These are phyloP conservation scores for Nowickia ferox DNA, from an alignment of 2,888 invertebrate genomes.

Conservation along the genomic window DNA sequence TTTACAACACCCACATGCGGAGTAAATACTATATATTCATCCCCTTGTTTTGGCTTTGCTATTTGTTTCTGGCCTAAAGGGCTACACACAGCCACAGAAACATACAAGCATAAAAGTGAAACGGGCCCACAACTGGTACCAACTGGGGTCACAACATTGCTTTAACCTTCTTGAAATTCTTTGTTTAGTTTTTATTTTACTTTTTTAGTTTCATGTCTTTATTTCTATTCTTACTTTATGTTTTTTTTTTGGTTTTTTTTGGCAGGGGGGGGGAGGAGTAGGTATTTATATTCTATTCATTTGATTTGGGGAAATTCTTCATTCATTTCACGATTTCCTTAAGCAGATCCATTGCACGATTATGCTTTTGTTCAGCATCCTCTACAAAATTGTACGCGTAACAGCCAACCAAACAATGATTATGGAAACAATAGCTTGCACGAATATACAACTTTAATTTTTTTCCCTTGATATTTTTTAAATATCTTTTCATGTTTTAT, in stretches of 20 bases:
- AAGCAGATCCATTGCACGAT: not conserved
- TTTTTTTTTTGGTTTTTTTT: conserved; percentile 12
- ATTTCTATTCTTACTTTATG: conserved; percentile 13
- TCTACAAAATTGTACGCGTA: conserved; percentile 7
- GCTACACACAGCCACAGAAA: conserved; percentile 55
- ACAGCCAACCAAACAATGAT: conserved; percentile 40
- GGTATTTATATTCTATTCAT: conserved; percentile 5
- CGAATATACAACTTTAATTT: conserved; percentile 23
- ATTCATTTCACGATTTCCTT: conserved; percentile 51
- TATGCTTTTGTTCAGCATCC: conserved; percentile 23
- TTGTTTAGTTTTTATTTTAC: conserved; percentile 30
- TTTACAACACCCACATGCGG: conserved; percentile 53
- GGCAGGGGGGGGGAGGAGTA: not conserved
- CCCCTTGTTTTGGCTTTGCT: conserved; percentile 36
- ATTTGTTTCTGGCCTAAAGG: conserved; percentile 28
- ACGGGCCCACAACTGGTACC: conserved; percentile 65
- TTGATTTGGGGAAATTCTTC: conserved; percentile 46
- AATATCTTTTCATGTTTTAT: conserved; percentile 39
- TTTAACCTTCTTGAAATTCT: conserved; percentile 50
- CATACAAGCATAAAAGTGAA: conserved; percentile 22
- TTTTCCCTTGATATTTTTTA: conserved; percentile 35
- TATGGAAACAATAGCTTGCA: conserved; percentile 15
- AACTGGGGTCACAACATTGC: conserved; percentile 66
- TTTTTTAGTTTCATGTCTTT: conserved; percentile 34
- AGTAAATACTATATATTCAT: conserved; percentile 51